Base-by-base conservation (phyloP, 2,113 vertebrate genomes). In the Polypterus bichir region DNA sequence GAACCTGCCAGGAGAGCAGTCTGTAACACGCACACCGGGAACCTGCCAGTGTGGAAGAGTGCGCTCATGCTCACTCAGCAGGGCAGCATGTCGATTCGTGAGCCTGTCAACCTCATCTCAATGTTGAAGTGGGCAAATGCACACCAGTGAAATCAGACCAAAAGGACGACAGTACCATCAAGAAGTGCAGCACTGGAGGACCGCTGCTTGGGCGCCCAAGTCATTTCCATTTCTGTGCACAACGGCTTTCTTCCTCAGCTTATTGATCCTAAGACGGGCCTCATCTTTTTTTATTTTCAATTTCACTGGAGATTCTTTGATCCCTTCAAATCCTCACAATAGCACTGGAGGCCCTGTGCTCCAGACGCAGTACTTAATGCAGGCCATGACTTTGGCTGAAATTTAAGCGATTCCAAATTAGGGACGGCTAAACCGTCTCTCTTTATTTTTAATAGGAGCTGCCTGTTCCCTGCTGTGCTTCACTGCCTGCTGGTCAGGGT, bases 391-490 rank as follows among this genome's bases (percentile, higher is more conserved):
- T 71, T 66, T 62, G 66, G 63, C 60, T 69, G 62, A 68, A 69
- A 70, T 75, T 70, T 71, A 77, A 72, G 70, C 71, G 65, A 75
- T 71, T 73, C 65, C 71, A 74, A 65, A 73, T 74, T 73, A 73
- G 75, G 67, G 59, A 73, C 59, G 73, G 70, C 64, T 73, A 65
- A 66, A 72, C 59, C 57, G 62, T 59, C 60, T 63, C 44, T 66
- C 67, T 63, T 69, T 57, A 67, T 71, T 27, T 27, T 27, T 27
- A 27, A 27, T 27, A 27, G 27, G 27, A 27, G 27, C 27, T 27
- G 27, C 27, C 27, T 27, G 27, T 27, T 27, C 27, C 27, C 27
- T 27, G 27, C 27, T 27, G 27, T 27, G 27, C 27, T 27, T 27
- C 27, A 27, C 27, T 27, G 27, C 27, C 27, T 27, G 27, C 27